phyloP scores from a whole-genome alignment of 2,113 vertebrate species.

The Centropus bengalensis region DNA sequence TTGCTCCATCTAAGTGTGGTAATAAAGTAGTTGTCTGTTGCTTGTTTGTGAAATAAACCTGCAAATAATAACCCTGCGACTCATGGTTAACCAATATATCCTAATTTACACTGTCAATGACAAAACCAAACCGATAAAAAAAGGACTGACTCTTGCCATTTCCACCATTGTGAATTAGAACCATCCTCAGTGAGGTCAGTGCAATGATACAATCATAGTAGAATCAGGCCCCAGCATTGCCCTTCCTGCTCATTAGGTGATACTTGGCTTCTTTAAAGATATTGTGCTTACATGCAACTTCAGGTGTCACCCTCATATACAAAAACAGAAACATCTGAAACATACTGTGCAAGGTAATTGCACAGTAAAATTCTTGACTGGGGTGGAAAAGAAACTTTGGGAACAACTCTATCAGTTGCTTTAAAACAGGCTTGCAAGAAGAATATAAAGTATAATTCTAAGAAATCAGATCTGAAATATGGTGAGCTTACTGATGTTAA shows the following conservation, averaged over 20 bases:
- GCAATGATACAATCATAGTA: background rate
- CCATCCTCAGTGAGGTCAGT: background rate
- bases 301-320: background rate
- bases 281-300: background rate
- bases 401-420: background rate
- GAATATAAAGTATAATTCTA: background rate
- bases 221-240: rapidly evolving
- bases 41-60: background rate
- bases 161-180: background rate
- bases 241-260: background rate
- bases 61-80: too few relatives aligned
- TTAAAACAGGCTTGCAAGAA: background rate
- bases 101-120: background rate
- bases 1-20: background rate
- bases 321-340: background rate
- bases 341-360: rapidly evolving
- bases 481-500: background rate
- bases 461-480: background rate
- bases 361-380: background rate
- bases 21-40: background rate
- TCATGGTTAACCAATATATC: background rate
- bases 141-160: background rate
- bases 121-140: background rate
- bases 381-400: background rate
- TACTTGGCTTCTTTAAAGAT: background rate